phyloP scores from a whole-genome alignment of 2,113 vertebrate genomes.

The Fregata magnificens region DNA sequence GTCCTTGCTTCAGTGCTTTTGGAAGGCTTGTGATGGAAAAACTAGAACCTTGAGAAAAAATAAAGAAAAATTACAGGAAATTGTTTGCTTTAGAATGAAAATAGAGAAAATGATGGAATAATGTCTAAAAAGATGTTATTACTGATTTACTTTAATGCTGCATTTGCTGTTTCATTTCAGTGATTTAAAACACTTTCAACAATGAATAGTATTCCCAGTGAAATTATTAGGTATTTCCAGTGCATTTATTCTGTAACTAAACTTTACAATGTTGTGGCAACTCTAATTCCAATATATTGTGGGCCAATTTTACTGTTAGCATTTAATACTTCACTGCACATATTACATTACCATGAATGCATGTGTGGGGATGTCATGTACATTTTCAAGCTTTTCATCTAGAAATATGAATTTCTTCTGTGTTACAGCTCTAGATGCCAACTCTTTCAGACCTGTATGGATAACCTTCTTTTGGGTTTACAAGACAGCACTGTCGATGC shows the following conservation, averaged over 20 bases:
- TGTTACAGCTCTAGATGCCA: background rate
- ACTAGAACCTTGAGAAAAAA: background rate
- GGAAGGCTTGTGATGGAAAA: background rate
- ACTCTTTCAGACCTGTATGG: background rate
- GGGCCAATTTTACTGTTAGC: background rate
- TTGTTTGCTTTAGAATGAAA: background rate
- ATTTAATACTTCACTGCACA: background rate
- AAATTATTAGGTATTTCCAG: background rate
- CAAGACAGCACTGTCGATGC: background rate
- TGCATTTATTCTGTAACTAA: background rate
- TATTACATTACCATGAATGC: background rate
- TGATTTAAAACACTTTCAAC: background rate
- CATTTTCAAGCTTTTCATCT: background rate
- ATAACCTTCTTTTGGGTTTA: background rate
- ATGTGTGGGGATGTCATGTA: background rate
- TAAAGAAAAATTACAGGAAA: constrained; percentile 10
- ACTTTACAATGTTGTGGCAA: background rate
- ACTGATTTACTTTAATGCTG: background rate
- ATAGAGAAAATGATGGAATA: background rate
- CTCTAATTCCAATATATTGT: background rate
- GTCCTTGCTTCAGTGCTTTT: background rate
- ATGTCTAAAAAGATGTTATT: background rate
- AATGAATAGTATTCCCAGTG: background rate
- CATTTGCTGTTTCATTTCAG: background rate
- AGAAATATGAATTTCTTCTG: background rate